Base-by-base conservation (phyloP, 2,888 invertebrate genomes). In the Melieria picta region DNA sequence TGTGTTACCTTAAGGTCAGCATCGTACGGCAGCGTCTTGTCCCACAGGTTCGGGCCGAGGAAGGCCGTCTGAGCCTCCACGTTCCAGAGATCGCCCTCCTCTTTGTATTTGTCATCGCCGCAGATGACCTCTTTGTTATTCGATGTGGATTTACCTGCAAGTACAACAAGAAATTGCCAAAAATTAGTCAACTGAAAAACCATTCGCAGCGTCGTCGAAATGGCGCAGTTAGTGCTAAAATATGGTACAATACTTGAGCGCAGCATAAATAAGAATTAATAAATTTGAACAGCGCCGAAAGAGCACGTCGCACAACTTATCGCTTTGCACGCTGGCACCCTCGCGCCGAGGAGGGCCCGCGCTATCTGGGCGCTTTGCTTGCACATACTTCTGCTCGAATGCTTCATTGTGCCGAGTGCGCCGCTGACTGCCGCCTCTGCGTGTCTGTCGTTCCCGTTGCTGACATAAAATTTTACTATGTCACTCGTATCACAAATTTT, bases 41-140 rank as follows among this genome's bases (percentile, higher is more conserved):
- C 97, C 97, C 97, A 98, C 77, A 98, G 90, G 88, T 95, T 97
- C 78, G 97, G 97, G 77, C 97, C 97, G 82, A 98, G 92, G 90
- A 97, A 97, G 87, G 97, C 97, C 79, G 97, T 94, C 88, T 96
- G 95, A 85, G 95, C 95, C 89, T 96, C 96, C 85, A 93, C 93
- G 85, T 92, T 92, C 94, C 95, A 95, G 79, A 95, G 90, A 88
- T 94, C 94, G 82, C 91, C 93, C 88, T 94, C 94, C 87, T 94
- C 94, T 88, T 94, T 94, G 86, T 92, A 92, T 87, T 91, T 91
- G 76, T 87, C 87, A 83, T 87, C 87, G 65, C 86, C 86, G 79
- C 87, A 87, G 80, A 87, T 87, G 80, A 87, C 87, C 82, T 87
- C 87, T 82, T 86, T 87, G 80, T 80, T 84, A 82, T 83, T 83